Evolutionary conservation across 2,888 invertebrate genomes (phyloP).

Genomic region (Nemotelus pantherinus): DNA sequence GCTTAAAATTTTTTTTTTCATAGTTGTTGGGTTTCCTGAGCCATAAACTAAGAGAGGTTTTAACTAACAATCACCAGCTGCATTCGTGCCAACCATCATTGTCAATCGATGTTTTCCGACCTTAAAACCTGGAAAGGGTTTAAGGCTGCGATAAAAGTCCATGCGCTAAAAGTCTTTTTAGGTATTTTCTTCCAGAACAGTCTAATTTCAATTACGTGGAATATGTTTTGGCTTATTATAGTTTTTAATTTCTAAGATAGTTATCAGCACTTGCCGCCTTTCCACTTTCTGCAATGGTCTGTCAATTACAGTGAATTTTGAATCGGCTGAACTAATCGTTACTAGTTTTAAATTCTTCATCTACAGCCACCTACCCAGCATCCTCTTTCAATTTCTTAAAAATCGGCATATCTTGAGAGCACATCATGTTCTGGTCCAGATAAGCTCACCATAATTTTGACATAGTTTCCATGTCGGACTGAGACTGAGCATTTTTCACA

Average conservation of each 20-base stretch:
- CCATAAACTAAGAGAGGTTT: conserved; percentile 54
- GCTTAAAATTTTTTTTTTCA: conserved; percentile 51
- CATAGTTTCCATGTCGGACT: no score
- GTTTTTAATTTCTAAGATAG: background rate
- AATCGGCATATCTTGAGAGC: no score
- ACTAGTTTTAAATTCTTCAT: no score
- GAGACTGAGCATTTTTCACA: conserved; percentile 10
- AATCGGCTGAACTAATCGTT: no score
- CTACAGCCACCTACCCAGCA: no score
- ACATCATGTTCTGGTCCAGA: no score
- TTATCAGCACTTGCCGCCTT: background rate
- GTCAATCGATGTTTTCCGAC: conserved; percentile 53
- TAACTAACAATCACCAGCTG: conserved; percentile 36
- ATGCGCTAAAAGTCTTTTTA: conserved; percentile 5
- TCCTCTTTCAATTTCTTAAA: no score
- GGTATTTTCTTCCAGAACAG: conserved; percentile 44
- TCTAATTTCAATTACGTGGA: conserved; percentile 52
- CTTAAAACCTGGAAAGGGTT: conserved; percentile 6
- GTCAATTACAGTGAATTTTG: no score
- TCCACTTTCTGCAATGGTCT: no score
- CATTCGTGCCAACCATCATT: conserved; percentile 50
- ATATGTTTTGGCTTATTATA: conserved; percentile 1
- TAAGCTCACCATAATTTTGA: no score
- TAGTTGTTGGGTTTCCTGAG: conserved; percentile 52
- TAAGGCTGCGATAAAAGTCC: background rate